Percentiles rank a stretch among this genome's conserved stretches.
These are phyloP conservation scores for Melinaea menophilus DNA, from an alignment of 2,888 invertebrate species.

Conservation along the genomic window DNA sequence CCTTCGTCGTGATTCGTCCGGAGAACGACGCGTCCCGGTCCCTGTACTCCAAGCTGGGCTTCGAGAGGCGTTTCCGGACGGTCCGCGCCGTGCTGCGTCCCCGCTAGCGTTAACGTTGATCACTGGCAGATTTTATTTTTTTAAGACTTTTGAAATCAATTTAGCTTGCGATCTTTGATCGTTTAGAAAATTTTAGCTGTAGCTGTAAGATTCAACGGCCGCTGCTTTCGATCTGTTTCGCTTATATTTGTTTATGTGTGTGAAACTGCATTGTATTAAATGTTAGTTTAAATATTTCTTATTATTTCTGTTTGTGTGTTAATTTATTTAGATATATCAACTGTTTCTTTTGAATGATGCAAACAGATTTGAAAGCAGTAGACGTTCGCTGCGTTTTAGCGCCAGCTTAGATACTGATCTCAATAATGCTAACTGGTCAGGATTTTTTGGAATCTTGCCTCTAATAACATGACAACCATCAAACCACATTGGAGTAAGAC, in stretches of 20 bases:
- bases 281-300: no score
- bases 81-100: conserved; percentile 86
- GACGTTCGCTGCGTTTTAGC: conserved; percentile 59
- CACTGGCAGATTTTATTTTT: conserved; percentile 78
- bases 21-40: conserved; percentile 92
- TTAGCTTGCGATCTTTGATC: conserved; percentile 77
- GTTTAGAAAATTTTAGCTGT: conserved; percentile 73
- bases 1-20: conserved; percentile 90
- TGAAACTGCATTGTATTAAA: background rate
- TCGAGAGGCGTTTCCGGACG: conserved; percentile 87
- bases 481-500: conserved; percentile 9
- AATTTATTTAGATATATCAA: no score
- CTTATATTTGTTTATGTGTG: conserved; percentile 15
- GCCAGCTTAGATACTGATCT: conserved; percentile 62
- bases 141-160: conserved; percentile 76
- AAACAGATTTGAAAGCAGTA: conserved; percentile 54
- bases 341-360: no score
- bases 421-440: conserved; percentile 55
- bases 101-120: conserved; percentile 64
- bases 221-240: conserved; percentile 62
- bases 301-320: no score
- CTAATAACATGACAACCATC: conserved; percentile 30
- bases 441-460: conserved; percentile 40
- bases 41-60: conserved; percentile 89
- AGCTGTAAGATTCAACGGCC: conserved; percentile 73